Evolutionary conservation across 2,888 invertebrate species (phyloP), one percentile per base, ranked within the genome.

Genomic region (Sceliomorpha sp.): DNA sequence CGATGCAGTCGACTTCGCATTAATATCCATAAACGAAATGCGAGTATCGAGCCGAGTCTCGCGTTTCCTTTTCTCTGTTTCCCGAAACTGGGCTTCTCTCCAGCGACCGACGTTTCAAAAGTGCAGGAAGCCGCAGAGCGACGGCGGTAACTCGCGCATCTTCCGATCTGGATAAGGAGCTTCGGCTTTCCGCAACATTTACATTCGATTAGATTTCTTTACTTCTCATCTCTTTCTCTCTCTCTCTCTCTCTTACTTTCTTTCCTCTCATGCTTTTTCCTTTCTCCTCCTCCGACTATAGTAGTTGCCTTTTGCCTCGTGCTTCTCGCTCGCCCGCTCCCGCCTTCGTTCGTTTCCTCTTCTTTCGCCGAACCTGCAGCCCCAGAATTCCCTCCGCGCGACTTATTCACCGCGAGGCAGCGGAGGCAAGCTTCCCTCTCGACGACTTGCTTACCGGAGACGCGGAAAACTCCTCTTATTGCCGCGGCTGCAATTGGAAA

Each of bases 171-270:
- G 78, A 82, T 81, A 81, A 83, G 77, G 74, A 76, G 77, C 75
- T 77, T 75, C 75, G 78, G 76, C 75, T 81, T 83, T 80, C 79
- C 80, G 75, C 79, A 79, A 84, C 81, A 84, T 84, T 85, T 85
- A 82, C 85, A 84, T 84, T 83, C 81, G 80, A 77, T 81, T 80
- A 80, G 75, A 74, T 71, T 72, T 74, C 71, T 37, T 31, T 37
- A 37, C 45, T 37, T 17, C 15, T 27, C 26, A 29, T 36, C 69
- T 74, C 75, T 62, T 58, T 51, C 48, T 60, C 32, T 20, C 36
- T 47, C 48, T 50, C 31, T 37, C 31, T 45, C 29, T 13, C 39
- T 13, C 15, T 5, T 1, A n/a, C 40, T 26, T 56, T 50, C 60
- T 42, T 45, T 29, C 17, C 8, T 27, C 24, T 9, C 29, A 9